Base-by-base conservation (phyloP, 2,113 vertebrate genomes). In the Ciconia stormi region DNA sequence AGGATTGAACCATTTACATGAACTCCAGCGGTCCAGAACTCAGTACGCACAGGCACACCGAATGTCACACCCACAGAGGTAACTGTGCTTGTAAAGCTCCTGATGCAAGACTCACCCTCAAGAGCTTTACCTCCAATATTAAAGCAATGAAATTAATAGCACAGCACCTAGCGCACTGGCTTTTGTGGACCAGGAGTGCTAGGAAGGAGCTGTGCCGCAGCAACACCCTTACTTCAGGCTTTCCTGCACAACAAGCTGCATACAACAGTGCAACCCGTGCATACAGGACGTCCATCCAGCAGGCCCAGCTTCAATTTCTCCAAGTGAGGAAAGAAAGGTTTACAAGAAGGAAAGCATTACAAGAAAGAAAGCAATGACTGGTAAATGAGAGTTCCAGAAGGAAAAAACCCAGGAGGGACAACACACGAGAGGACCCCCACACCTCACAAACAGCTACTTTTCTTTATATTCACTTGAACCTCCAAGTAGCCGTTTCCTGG, bases 41-140 rank as follows among this genome's bases (percentile, higher is more conserved):
- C 23, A 0, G 5, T 6, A 56, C 0, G 0, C 32, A 23, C 27
- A 36, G 55, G 34, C 27, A 52, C 14, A 23, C 7, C 0, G 0
- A 74, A 30, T 4, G 7, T 55, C 77, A 34, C 22, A 53, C 78
- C n/a, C 22, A 4, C 34, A 49, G 47, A 80, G 9, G 5, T 6
- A 44, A 30, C 53, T 11, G 25, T 13, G 58, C 62, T 38, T 34
- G n/a, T 19, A 38, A 78, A 89, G 63, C 42, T 63, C 56, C 18
- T 36, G 22, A 50, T 36, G 40, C 21, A 81, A 70, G 87, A 78
- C 29, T 4, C 36, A 18, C 49, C 34, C 82, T 79, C 19, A 7
- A 84, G 70, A 84, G 30, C 44, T 65, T 63, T 52, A 34, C 38
- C 40, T 55, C 27, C 34, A 17, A 10, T 3, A 55, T 36, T 20